These are phyloP conservation scores for Anableps anableps DNA, from an alignment of 2,797 vertebrate species.

Conservation along the genomic window DNA sequence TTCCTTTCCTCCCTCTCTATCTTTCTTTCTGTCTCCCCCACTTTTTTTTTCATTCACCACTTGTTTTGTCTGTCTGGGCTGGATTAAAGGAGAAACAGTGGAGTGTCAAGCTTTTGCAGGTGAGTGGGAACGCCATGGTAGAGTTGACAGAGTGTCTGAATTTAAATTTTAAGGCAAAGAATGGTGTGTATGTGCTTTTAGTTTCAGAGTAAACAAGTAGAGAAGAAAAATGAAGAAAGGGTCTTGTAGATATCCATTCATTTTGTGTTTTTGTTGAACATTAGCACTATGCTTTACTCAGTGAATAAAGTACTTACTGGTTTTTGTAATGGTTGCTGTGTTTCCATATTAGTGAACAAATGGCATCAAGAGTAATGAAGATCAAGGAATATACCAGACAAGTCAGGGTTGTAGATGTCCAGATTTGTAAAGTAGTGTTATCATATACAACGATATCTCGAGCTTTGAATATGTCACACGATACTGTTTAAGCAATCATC, in stretches of 20 bases:
- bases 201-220: constrained; percentile 11
- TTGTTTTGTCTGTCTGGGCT: constrained; percentile 69
- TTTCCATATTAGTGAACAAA: background rate
- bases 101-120: constrained; percentile 60
- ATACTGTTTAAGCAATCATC: background rate
- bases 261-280: background rate
- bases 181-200: background rate
- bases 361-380: background rate
- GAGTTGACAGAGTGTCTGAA: constrained; percentile 41
- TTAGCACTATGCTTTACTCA: background rate
- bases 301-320: background rate
- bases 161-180: background rate
- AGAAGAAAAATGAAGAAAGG: background rate
- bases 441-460: background rate
- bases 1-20: constrained; percentile 63
- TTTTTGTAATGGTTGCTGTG: background rate
- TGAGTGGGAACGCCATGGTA: constrained; percentile 45
- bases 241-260: background rate
- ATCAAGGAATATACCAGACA: background rate
- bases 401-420: background rate
- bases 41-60: constrained; percentile 55
- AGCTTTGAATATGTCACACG: background rate
- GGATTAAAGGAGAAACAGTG: constrained; percentile 69
- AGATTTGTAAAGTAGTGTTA: background rate
- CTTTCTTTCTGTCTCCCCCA: constrained; percentile 28